Evolutionary conservation across 1,140 invertebrate genomes (phyloP).

Genomic region (Hyposmocoma kahamanoa): DNA sequence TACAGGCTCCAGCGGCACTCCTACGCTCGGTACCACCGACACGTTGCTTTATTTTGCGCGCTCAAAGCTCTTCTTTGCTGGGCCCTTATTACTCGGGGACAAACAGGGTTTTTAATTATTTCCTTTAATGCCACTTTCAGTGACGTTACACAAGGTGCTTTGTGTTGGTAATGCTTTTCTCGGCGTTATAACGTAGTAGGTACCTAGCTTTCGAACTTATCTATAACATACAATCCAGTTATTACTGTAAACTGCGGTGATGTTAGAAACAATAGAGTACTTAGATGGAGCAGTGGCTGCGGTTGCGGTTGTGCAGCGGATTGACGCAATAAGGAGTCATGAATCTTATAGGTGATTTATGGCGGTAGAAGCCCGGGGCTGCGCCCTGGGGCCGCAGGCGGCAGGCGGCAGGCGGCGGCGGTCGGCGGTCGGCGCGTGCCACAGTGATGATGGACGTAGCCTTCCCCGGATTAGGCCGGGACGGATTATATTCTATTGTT

Average conservation of each 20-base stretch:
- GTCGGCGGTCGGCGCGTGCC: not conserved
- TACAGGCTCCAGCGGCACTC: slow-evolving; percentile 48
- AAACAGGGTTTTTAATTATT: slow-evolving; percentile 73
- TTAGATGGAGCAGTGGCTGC: not conserved
- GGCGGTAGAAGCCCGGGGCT: too few relatives aligned
- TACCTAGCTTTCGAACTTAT: too few relatives aligned
- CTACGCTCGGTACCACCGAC: slow-evolving; percentile 25
- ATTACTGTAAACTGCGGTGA: too few relatives aligned
- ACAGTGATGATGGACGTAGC: slow-evolving; percentile 14
- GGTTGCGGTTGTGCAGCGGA: too few relatives aligned
- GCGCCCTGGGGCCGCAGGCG: slow-evolving; percentile 2
- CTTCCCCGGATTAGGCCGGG: slow-evolving; percentile 8
- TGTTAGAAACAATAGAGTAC: too few relatives aligned
- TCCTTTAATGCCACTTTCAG: slow-evolving; percentile 66
- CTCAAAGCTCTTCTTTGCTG: slow-evolving; percentile 54
- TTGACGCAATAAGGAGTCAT: slow-evolving; percentile 29
- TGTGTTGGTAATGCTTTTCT: too few relatives aligned
- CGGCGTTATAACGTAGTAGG: too few relatives aligned
- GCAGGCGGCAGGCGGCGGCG: not conserved
- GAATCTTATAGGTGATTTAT: slow-evolving; percentile 58
- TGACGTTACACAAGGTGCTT: slow-evolving; percentile 27
- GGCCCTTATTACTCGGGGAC: slow-evolving; percentile 59
- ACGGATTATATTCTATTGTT: too few relatives aligned
- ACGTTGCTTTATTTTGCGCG: slow-evolving; percentile 56
- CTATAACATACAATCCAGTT: too few relatives aligned